Evolutionary conservation across 1,140 invertebrate species (phyloP), one percentile per base, ranked within the genome.

Genomic region (Diorhabda sublineata): DNA sequence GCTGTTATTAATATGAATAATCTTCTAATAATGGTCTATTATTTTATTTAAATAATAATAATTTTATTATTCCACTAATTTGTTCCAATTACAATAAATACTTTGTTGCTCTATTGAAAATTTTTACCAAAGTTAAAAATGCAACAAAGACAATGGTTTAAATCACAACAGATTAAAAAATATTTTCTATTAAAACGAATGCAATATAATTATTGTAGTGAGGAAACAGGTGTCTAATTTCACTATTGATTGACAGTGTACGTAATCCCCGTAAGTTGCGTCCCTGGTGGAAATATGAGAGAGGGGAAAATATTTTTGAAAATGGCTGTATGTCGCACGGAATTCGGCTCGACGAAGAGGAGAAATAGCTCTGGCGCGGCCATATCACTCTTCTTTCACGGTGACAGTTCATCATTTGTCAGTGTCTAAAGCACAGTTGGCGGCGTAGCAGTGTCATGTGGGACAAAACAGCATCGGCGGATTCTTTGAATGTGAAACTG

Each of bases 371-470:
- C 69, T 74, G 75, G 76, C 74, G 78, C 79, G 75, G 78, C 80
- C 79, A 81, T 81, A 81, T 81, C 77, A 80, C 79, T 81, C 80
- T 81, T 81, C 78, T 75, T 81, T 81, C 79, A 75, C 79, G 78
- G 76, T 81, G 80, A 81, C 80, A 80, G 77, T 80, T 79, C 79
- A 79, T 81, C 80, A 81, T 81, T 80, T 81, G 79, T 81, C 79
- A 80, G 77, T 80, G 80, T 81, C 80, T 69, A 66, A 73, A 75
- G 76, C 79, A 80, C 79, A 79, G 79, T 80, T 79, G 78, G 78
- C 76, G 76, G 77, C 73, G 75, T 67, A 76, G 75, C 74, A 72
- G 76, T 79, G 78, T 80, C 79, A 81, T 80, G 79, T 79, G 80
- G 80, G 80, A 81, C 79, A 80, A 80, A 81, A 80, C 79, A 80